Evolutionary conservation across 2,797 vertebrate species (phyloP).

Genomic region (Emys orbicularis): DNA sequence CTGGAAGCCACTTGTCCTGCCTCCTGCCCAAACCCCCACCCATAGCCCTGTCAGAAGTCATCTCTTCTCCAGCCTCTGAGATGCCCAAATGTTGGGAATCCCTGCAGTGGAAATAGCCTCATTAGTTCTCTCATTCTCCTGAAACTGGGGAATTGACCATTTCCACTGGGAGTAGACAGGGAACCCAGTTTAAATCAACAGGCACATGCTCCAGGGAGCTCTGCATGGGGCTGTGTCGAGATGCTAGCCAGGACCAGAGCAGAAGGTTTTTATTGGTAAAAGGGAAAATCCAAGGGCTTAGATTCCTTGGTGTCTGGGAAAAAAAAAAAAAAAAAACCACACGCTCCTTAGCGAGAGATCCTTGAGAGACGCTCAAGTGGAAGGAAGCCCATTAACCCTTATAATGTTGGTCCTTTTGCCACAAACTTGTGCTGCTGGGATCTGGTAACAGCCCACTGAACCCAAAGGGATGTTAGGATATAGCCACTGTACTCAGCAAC

Average conservation of each 20-base stretch:
- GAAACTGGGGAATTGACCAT: not conserved
- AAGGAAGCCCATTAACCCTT: not conserved
- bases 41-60: not conserved
- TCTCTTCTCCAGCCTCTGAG: not conserved
- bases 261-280: not conserved
- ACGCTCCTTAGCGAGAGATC: accelerated
- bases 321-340: not conserved
- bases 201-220: not conserved
- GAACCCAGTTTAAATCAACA: not conserved
- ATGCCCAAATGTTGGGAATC: not conserved
- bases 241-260: not conserved
- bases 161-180: not conserved
- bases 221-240: not conserved
- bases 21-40: not conserved
- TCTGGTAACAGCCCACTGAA: not conserved
- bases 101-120: not conserved
- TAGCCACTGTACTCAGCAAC: not conserved
- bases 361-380: not conserved
- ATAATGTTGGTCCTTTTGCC: not conserved
- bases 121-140: not conserved
- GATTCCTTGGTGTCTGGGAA: not conserved
- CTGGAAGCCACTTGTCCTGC: not conserved
- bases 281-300: not conserved
- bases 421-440: not conserved
- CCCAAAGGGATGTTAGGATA: not conserved